These are phyloP conservation scores for Nymphalis polychloros DNA, from an alignment of 2,888 invertebrate species.

Conservation along the genomic window DNA sequence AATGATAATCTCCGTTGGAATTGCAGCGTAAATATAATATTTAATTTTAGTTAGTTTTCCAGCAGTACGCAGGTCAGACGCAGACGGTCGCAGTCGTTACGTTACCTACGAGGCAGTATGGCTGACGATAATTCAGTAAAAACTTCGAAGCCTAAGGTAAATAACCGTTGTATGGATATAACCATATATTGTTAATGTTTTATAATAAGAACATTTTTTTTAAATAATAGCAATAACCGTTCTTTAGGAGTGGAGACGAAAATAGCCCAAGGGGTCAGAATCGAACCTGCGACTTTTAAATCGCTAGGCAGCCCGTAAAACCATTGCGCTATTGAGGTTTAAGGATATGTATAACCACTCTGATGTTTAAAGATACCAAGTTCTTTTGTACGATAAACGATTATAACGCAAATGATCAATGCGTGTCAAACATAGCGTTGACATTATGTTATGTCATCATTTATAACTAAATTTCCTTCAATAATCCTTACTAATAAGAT, in stretches of 20 bases:
- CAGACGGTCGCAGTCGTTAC: slow-evolving; percentile 38
- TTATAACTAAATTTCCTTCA: not conserved
- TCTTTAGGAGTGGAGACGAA: too few relatives aligned
- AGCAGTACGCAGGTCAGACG: slow-evolving; percentile 61
- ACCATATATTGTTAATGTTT: too few relatives aligned
- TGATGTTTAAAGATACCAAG: too few relatives aligned
- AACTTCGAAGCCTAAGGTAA: slow-evolving; percentile 57
- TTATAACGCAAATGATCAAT: too few relatives aligned
- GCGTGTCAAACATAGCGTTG: too few relatives aligned
- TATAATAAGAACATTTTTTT: not conserved
- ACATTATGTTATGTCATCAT: too few relatives aligned
- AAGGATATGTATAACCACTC: too few relatives aligned
- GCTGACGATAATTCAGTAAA: slow-evolving; percentile 38
- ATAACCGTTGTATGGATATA: not conserved
- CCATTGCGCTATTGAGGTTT: too few relatives aligned
- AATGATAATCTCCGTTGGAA: slow-evolving; percentile 69
- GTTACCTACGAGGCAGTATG: slow-evolving; percentile 18
- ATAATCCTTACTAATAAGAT: not conserved
- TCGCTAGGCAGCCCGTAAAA: too few relatives aligned
- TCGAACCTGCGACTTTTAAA: too few relatives aligned
- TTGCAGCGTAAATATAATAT: slow-evolving; percentile 69
- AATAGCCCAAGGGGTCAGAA: too few relatives aligned
- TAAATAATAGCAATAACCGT: not conserved
- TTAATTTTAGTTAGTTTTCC: slow-evolving; percentile 57
- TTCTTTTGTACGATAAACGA: too few relatives aligned